Evolutionary conservation across 2,113 vertebrate species (phyloP).

Genomic region (Dermatemys mawii): DNA sequence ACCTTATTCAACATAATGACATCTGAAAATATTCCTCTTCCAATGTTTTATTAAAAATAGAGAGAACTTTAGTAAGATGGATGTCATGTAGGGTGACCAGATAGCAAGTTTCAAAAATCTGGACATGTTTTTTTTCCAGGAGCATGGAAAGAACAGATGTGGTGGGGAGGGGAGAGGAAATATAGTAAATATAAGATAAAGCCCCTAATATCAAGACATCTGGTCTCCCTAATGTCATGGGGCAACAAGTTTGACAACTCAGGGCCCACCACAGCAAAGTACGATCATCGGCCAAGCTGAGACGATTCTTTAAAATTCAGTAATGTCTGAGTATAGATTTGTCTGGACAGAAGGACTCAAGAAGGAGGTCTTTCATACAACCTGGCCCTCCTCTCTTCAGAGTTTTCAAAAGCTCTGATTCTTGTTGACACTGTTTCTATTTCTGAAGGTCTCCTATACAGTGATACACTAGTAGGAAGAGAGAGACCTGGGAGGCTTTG

Average conservation of each 20-base stretch:
- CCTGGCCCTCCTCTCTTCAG: neutral
- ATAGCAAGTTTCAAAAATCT: neutral
- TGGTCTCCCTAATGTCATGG: neutral
- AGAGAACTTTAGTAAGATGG: neutral
- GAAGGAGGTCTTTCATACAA: neutral
- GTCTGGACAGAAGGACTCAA: neutral
- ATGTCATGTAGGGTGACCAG: neutral
- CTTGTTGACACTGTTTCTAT: neutral
- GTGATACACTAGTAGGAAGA: neutral
- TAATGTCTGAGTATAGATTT: accelerated
- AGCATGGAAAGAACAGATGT: accelerated
- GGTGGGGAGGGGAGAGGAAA: too few species aligned
- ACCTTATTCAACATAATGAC: neutral
- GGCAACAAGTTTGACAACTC: neutral
- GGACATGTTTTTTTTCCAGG: neutral
- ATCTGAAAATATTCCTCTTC: neutral
- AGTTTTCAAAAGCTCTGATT: neutral
- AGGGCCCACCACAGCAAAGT: neutral
- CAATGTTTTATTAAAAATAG: neutral
- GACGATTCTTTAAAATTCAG: neutral
- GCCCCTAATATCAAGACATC: neutral
- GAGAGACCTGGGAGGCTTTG: neutral
- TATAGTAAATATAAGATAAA: neutral
- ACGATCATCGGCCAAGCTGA: neutral
- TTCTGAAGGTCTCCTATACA: neutral